Evolutionary conservation across 2,888 invertebrate genomes (phyloP), one percentile per base, ranked within the genome.

Genomic region (Thyatira batis): DNA sequence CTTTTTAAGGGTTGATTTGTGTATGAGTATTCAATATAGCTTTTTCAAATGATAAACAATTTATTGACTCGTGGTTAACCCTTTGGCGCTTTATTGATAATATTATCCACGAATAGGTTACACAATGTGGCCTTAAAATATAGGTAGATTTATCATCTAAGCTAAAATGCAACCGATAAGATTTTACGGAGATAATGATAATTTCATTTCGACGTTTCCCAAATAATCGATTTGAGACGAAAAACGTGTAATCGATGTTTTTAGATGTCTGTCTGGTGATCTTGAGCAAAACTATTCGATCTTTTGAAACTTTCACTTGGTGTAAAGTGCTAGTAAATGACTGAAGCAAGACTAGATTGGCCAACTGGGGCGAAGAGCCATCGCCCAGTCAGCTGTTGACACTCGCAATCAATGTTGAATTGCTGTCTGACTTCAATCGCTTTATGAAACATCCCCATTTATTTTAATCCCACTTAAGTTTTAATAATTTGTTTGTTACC

Each of bases 241-340:
- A 46, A 46, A 5, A 20, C 17, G 13, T 27, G 48, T 10, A 28
- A 48, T 48, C 27, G 20, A 48, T 46, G 23, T 46, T 46, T 46
- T 45, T 13, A 8, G 6, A 33, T 39, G 39, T 17, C 13, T 13
- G 20, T 20, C 10, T 44, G 11, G 17, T 23, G 27, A 48, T 48
- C 27, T 48, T 48, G 48, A 20, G 48, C 20, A 48, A 48, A 48
- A 4, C 28, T 51, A 44, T 27, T 52, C 51, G 53, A 52, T 50
- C 33, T 46, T 30, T 5, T 11, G 39, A 49, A 39, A 62, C 68
- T 66, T 69, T 66, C 65, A 62, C 68, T 52, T n/a, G 54, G 11
- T 23, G 23, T 17, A 27, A 46, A 20, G 48, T 48, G 9, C 4
- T n/a, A 4, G 46, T 49, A 57, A 51, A 49, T 27, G 50, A 45